Base-by-base conservation (phyloP, 2,113 vertebrate genomes). In the Coptodon rendalli region DNA sequence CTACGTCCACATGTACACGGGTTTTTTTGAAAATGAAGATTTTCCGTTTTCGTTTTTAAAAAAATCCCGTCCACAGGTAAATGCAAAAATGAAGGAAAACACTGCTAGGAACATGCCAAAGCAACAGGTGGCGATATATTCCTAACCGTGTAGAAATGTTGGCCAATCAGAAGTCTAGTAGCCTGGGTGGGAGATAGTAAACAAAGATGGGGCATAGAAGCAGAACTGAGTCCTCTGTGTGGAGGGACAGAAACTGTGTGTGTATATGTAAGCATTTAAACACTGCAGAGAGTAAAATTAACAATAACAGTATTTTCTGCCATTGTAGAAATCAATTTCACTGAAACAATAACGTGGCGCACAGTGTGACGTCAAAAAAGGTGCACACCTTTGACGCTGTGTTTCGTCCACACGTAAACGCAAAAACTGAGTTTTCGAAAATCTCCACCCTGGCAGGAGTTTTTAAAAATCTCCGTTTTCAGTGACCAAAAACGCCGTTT, bases 121-220 rank as follows among this genome's bases (percentile, higher is more conserved):
- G 56, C 56, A 59, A 0, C 56, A 59, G 7, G 56, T 59, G 56
- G 27, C 1, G 13, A 0, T 59, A 59, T 59, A 6, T 3, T 59
- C 27, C 13, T 59, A 59, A 59, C 1, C 0, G 1, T 59, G 56
- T 9, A 59, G 27, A 59, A 59, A 59, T 59, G 27, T 59, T 29
- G 56, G 0, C 56, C 56, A 59, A 59, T 29, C 56, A 59, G 56
- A 16, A 29, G 56, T 59, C 24, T 59, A 9, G 24, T 5, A 59
- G 4, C 3, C 7, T 59, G 0, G 3, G 13, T 1, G 56, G 56
- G 4, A 57, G 8, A 57, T 0, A 8, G 54, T 5, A 29, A 57
- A 57, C 7, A 57, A 57, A 14, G 54, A 0, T 27, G 22, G 22
- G 0, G 6, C 53, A 13, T 0, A 56, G 22, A 27, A 56, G 53